A percentile compares a stretch with the other conserved stretches of the same genome.
Conservation (phyloP, 2,797 vertebrate genomes). For the Catamblyrhynchus diadema region DNA sequence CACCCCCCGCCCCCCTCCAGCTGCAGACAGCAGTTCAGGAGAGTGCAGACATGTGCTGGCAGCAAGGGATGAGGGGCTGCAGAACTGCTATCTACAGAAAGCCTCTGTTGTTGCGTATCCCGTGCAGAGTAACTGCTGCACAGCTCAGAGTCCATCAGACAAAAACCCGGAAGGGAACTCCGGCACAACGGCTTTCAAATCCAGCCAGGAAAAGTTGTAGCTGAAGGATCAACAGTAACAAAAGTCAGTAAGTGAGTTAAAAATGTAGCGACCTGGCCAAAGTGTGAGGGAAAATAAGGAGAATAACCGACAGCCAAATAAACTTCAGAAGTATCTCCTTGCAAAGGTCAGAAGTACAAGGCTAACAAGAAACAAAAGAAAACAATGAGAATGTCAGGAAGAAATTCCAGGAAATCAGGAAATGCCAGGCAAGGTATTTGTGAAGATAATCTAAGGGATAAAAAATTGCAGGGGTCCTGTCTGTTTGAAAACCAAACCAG, state of each 20-base stretch:
- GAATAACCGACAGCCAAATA: not conserved
- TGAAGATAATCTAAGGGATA: not conserved
- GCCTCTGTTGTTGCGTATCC: not conserved
- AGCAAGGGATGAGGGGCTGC: not conserved
- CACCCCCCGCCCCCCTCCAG: accelerated
- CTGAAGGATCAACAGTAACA: accelerated
- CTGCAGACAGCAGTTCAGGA: not conserved
- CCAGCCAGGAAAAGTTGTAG: not conserved
- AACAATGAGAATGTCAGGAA: not conserved
- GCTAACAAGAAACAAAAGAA: not conserved
- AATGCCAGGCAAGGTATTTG: not conserved
- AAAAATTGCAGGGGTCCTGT: not conserved
- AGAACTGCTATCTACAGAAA: not conserved
- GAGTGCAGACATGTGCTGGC: not conserved
- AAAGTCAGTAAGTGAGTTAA: not conserved
- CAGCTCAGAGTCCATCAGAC: not conserved
- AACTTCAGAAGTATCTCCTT: not conserved
- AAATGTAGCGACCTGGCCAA: not conserved
- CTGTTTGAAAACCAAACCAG: not conserved
- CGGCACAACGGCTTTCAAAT: not conserved
- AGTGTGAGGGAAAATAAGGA: not conserved
- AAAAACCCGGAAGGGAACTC: not conserved
- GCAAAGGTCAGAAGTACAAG: not conserved
- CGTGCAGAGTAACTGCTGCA: not conserved
- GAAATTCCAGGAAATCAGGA: not conserved